Percentiles rank a stretch among this genome's conserved stretches.
These are phyloP conservation scores for Xestia ashworthii DNA, from an alignment of 2,888 invertebrate species.

Conservation along the genomic window DNA sequence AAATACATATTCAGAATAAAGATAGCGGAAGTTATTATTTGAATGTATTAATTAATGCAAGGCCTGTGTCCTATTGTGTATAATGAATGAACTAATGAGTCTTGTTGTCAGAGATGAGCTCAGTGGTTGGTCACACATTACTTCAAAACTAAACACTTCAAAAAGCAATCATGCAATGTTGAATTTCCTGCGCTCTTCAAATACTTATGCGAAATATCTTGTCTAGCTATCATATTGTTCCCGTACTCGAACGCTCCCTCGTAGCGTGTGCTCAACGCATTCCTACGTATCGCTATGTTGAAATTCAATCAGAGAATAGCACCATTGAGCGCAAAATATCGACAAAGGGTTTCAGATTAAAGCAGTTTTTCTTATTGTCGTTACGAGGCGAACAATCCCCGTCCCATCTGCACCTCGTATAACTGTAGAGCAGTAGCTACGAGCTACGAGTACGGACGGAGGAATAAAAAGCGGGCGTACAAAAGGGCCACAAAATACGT, in stretches of 20 bases:
- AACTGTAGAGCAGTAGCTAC: conserved; percentile 73
- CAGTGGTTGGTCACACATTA: not conserved
- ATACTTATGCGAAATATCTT: conserved; percentile 38
- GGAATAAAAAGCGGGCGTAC: conserved; percentile 88
- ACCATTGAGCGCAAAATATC: conserved; percentile 70
- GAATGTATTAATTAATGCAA: conserved; percentile 24
- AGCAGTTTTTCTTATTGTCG: conserved; percentile 81
- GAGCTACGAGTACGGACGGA: conserved; percentile 77
- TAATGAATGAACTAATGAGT: conserved; percentile 1
- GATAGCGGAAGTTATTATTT: conserved; percentile 38
- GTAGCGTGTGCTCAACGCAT: conserved; percentile 47
- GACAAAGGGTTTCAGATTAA: conserved; percentile 78
- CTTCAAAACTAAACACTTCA: conserved; percentile 1
- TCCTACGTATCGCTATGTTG: conserved; percentile 64
- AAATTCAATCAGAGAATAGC: conserved; percentile 72
- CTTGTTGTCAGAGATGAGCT: conserved; percentile 1
- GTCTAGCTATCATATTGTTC: conserved; percentile 34
- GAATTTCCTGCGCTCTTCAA: conserved; percentile 32
- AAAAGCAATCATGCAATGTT: conserved; percentile 37
- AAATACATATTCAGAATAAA: conserved; percentile 51
- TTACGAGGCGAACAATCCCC: conserved; percentile 77
- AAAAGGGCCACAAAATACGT: conserved; percentile 91
- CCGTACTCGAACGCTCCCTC: conserved; percentile 36
- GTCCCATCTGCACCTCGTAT: conserved; percentile 78
- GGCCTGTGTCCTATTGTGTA: conserved; percentile 28